Conservation (phyloP, 2,888 invertebrate species). For the Drosophila buzzatii region DNA sequence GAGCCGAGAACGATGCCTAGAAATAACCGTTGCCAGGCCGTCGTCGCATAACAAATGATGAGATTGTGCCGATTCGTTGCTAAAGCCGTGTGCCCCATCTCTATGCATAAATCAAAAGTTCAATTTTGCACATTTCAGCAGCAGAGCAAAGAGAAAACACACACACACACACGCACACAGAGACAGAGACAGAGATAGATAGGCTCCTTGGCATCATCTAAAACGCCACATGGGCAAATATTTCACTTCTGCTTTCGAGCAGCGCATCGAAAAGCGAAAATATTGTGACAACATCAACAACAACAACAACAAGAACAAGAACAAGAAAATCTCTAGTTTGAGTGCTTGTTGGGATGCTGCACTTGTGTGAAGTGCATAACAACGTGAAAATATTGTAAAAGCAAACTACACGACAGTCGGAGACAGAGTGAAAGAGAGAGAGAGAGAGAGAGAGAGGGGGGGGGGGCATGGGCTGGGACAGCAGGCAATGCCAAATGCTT, state of each 20-base stretch:
- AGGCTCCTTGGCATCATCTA: conserved; percentile 62
- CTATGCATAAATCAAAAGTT: conserved; percentile 77
- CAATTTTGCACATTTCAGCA: conserved; percentile 65
- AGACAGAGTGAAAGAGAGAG: background rate
- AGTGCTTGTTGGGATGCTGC: conserved; percentile 66
- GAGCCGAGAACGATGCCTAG: conserved; percentile 37
- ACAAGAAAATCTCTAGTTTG: conserved; percentile 47
- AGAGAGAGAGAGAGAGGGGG: background rate
- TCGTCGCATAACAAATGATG: conserved; percentile 63
- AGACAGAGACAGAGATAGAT: conserved; percentile 12
- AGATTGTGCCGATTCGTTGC: conserved; percentile 42
- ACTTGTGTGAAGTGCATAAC: conserved; percentile 78
- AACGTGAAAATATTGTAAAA: conserved; percentile 76
- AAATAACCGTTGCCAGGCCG: conserved; percentile 52
- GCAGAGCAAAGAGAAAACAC: conserved; percentile 14
- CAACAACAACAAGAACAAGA: conserved; percentile 48
- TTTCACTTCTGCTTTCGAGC: conserved; percentile 79
- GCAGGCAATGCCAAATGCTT: conserved; percentile 46
- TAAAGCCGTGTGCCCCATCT: conserved; percentile 5
- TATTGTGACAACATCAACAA: conserved; percentile 72
- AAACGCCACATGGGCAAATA: conserved; percentile 76
- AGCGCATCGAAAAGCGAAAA: conserved; percentile 79
- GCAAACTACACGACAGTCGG: conserved; percentile 62
- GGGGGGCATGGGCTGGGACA: background rate
- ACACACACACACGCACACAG: conserved; percentile 7